Evolutionary conservation across 2,797 vertebrate species (phyloP).

Genomic region (Poeciliopsis presidionis): DNA sequence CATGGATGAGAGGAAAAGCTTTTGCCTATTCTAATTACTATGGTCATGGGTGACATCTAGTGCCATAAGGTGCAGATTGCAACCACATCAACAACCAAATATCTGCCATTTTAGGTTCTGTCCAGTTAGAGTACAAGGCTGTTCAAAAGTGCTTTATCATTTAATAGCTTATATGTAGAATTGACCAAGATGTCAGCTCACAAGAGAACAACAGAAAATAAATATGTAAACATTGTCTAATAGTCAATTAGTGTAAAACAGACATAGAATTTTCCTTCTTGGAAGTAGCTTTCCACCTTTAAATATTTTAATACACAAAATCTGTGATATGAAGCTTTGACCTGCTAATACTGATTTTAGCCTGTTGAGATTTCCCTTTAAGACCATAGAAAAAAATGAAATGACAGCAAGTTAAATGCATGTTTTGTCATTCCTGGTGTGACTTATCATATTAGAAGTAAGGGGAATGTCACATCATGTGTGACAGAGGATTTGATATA

Average conservation of each 20-base stretch:
- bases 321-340: neutral
- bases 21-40: neutral
- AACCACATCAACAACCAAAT: neutral
- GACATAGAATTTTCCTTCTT: neutral
- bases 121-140: neutral
- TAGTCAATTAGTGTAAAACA: neutral
- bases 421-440: neutral
- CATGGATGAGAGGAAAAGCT: neutral
- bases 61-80: constrained; percentile 7
- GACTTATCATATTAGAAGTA: neutral
- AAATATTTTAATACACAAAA: neutral
- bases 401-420: neutral
- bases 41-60: constrained; percentile 6
- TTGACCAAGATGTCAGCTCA: neutral
- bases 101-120: neutral
- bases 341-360: neutral
- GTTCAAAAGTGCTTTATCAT: neutral
- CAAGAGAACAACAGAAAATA: neutral
- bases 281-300: neutral
- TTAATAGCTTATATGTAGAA: neutral
- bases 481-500: neutral
- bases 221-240: neutral
- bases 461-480: neutral
- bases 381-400: neutral
- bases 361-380: neutral